These are phyloP conservation scores for Lordiphosa mommai DNA, from an alignment of 1,140 invertebrate species.

Conservation along the genomic window DNA sequence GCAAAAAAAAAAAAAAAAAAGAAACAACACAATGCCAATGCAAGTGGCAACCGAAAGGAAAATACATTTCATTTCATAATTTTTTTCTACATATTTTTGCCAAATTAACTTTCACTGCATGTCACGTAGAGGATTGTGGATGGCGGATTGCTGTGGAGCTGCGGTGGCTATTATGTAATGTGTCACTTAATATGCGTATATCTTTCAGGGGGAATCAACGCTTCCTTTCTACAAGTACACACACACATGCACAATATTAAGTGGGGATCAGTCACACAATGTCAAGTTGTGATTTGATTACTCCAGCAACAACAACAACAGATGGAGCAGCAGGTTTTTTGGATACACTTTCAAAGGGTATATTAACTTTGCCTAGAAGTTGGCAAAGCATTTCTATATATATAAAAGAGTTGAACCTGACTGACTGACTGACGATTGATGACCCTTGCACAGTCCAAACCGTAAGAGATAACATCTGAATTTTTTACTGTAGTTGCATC, in stretches of 20 bases:
- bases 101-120: slow-evolving; percentile 73
- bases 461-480: no score
- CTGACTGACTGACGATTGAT: no score
- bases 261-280: slow-evolving; percentile 47
- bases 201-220: slow-evolving; percentile 12
- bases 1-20: no score
- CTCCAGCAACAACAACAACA: slow-evolving; percentile 4
- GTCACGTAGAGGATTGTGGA: slow-evolving; percentile 64
- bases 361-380: no score
- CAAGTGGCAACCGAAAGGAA: slow-evolving; percentile 58
- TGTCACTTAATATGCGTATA: slow-evolving; percentile 46
- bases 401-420: no score
- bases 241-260: slow-evolving; percentile 19
- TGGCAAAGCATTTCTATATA: no score
- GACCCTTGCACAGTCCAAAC: no score
- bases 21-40: slow-evolving; percentile 48
- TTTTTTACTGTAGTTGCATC: no score
- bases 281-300: slow-evolving; percentile 74
- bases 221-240: slow-evolving; percentile 54
- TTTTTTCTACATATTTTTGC: slow-evolving; percentile 60
- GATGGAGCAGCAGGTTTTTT: slow-evolving; percentile 29
- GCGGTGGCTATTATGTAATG: slow-evolving; percentile 33
- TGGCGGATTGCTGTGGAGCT: slow-evolving; percentile 18
- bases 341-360: neutral
- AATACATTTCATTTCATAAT: slow-evolving; percentile 68